These are phyloP conservation scores for Ochropacha duplaris DNA, from an alignment of 2,888 invertebrate species.

Conservation along the genomic window DNA sequence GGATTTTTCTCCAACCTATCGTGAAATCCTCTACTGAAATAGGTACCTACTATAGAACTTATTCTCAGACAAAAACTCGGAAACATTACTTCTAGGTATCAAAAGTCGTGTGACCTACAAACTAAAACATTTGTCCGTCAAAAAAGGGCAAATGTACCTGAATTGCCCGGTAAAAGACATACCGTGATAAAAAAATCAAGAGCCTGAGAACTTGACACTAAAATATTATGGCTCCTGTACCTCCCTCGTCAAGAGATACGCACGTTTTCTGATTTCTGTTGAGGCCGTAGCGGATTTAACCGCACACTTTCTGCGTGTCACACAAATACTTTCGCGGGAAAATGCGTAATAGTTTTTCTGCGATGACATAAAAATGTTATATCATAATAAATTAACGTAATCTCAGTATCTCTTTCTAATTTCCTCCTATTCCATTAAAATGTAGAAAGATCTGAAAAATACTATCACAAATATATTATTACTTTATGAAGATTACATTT, in stretches of 20 bases:
- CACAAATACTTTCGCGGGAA: neutral
- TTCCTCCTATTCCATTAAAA: too few species aligned
- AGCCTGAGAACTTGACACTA: slow-evolving; percentile 5
- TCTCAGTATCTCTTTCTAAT: neutral
- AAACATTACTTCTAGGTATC: too few species aligned
- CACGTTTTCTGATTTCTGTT: slow-evolving; percentile 3
- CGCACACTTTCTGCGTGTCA: neutral
- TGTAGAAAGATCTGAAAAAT: too few species aligned
- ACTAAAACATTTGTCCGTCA: too few species aligned
- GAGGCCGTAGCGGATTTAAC: neutral
- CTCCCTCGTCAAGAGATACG: slow-evolving; percentile 4
- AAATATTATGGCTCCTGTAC: slow-evolving; percentile 1
- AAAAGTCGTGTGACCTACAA: too few species aligned
- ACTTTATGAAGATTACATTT: too few species aligned
- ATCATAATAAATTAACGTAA: neutral
- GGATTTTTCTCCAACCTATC: too few species aligned
- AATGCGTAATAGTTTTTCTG: neutral
- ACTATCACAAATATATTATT: too few species aligned
- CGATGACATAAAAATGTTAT: neutral
- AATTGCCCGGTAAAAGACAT: neutral
- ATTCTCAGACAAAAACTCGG: too few species aligned
- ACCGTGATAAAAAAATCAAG: slow-evolving; percentile 3
- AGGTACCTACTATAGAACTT: too few species aligned
- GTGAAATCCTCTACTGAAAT: too few species aligned
- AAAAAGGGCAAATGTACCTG: neutral